Percentiles rank a stretch among this genome's conserved stretches.
phyloP scores from a whole-genome alignment of 2,888 invertebrate species.

The Catocala nupta region DNA sequence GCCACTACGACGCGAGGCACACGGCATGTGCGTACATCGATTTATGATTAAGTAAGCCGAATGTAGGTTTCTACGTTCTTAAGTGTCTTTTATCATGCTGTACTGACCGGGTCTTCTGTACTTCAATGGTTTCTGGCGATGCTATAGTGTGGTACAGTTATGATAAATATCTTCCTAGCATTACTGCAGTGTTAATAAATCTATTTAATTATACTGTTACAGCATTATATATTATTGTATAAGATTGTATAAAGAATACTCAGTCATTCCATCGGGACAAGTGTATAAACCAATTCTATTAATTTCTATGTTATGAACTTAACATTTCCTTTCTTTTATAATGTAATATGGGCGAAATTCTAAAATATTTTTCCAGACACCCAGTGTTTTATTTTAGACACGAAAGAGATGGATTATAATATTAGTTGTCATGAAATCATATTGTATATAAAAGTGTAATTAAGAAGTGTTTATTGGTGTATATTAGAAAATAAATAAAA shows the following conservation, averaged over 20 bases:
- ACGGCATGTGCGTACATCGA: too few relatives aligned
- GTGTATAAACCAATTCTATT: constrained; percentile 3
- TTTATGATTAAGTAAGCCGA: too few relatives aligned
- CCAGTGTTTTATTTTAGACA: neutral
- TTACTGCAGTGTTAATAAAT: constrained; percentile 28
- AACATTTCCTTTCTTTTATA: neutral
- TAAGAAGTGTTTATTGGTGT: constrained; percentile 47
- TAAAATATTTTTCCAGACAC: neutral
- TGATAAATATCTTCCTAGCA: neutral
- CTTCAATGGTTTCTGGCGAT: too few relatives aligned
- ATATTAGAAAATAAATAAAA: constrained; percentile 47
- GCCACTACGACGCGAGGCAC: too few relatives aligned
- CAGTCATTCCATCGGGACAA: constrained; percentile 53
- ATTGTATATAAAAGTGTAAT: constrained; percentile 46
- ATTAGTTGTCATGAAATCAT: constrained; percentile 31
- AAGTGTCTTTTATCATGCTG: too few relatives aligned
- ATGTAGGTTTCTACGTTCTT: too few relatives aligned
- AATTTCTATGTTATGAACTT: neutral
- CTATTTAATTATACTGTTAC: constrained; percentile 30
- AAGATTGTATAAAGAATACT: constrained; percentile 56
- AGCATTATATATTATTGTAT: constrained; percentile 29
- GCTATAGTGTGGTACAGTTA: too few relatives aligned
- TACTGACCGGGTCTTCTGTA: too few relatives aligned
- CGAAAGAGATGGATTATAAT: constrained; percentile 1
- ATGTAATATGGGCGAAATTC: neutral